These are phyloP conservation scores for Microctenopoma lineatum DNA, from an alignment of 2,797 vertebrate species.

Conservation along the genomic window DNA sequence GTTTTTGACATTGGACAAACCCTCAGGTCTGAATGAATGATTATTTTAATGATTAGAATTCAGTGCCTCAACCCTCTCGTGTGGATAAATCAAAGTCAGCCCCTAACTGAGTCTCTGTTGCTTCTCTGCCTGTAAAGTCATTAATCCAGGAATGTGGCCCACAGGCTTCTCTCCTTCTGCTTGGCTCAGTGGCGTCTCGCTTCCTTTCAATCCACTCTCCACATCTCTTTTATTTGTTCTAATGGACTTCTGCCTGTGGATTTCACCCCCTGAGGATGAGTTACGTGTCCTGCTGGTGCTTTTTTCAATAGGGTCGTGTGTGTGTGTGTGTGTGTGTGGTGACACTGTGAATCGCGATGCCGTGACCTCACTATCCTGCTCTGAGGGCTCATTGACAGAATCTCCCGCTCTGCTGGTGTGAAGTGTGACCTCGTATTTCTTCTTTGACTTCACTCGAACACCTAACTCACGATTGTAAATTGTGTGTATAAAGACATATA, in stretches of 20 bases:
- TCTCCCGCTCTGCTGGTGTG: slow-evolving; percentile 34
- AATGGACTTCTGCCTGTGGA: slow-evolving; percentile 58
- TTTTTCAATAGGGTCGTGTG: slow-evolving; percentile 20
- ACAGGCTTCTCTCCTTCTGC: slow-evolving; percentile 42
- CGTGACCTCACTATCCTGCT: slow-evolving; percentile 37
- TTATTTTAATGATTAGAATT: slow-evolving; percentile 56
- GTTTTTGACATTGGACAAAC: slow-evolving; percentile 21
- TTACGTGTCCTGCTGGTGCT: slow-evolving; percentile 44
- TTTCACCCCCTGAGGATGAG: slow-evolving; percentile 51
- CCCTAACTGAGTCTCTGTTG: slow-evolving; percentile 57
- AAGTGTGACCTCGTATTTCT: slow-evolving; percentile 45
- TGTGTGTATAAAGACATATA: slow-evolving; percentile 20
- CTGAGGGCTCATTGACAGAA: slow-evolving; percentile 36
- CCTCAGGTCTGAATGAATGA: slow-evolving; percentile 38
- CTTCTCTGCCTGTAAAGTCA: slow-evolving; percentile 64
- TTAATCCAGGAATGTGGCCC: slow-evolving; percentile 69
- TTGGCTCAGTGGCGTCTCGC: slow-evolving; percentile 47
- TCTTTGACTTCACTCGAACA: slow-evolving; percentile 39
- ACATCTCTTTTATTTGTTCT: slow-evolving; percentile 59
- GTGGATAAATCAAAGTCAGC: slow-evolving; percentile 69
- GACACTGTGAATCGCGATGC: slow-evolving; percentile 33
- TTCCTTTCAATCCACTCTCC: slow-evolving; percentile 7
- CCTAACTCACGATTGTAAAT: slow-evolving; percentile 15
- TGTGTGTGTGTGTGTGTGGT: slow-evolving; percentile 17
- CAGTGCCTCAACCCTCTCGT: slow-evolving; percentile 42